Base-by-base conservation (phyloP, 2,113 vertebrate species). In the Oostethus manadensis region DNA sequence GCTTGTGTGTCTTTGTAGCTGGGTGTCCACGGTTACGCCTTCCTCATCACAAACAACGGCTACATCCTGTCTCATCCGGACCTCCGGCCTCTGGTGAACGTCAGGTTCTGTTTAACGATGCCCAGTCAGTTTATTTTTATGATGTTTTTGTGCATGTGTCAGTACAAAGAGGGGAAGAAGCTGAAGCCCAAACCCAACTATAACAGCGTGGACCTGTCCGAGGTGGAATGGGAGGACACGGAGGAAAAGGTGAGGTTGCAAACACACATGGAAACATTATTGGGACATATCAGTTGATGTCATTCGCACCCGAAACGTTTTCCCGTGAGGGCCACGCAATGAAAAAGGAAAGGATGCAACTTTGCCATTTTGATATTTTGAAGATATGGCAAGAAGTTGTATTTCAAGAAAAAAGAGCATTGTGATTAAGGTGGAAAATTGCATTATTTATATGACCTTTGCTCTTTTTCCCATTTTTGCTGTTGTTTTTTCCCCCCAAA, bases 61-160 rank as follows among this genome's bases (percentile, higher is more conserved):
- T 98, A 98, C 87, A 96, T 98, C 80, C 90, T 98, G n/a, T 94
- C 93, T 8, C 95, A 98, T 56, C 96, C 96, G 2, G 96, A 95
- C 68, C 93, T 98, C 1, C 91, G 93, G 43, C 96, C 96, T 49
- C 64, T 98, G 92, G 96, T 98, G 89, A 8, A 89, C 8, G 53
- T 16, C 45, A 3, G 47, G 1, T 29, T 17, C 1, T 15, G 26
- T 15, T 11, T 21, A 18, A 20, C 11, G 0, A 38, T 10, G 8
- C 7, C 6, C 18, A 20, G 18, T 22, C 21, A 14, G 16, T 14
- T 8, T 0, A 53, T 46, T 58, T 8, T 49, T 1, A 58, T 13
- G 49, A 20, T 64, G 11, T 64, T 16, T 58, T 2, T 58, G 7
- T 86, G 56, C 71, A 1, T 70, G 18, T 51, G 20, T 11, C 74